These are phyloP conservation scores for Ianthella basta DNA, from an alignment of 37 sponge, comb jelly and placozoan genomes.

Conservation along the genomic window DNA sequence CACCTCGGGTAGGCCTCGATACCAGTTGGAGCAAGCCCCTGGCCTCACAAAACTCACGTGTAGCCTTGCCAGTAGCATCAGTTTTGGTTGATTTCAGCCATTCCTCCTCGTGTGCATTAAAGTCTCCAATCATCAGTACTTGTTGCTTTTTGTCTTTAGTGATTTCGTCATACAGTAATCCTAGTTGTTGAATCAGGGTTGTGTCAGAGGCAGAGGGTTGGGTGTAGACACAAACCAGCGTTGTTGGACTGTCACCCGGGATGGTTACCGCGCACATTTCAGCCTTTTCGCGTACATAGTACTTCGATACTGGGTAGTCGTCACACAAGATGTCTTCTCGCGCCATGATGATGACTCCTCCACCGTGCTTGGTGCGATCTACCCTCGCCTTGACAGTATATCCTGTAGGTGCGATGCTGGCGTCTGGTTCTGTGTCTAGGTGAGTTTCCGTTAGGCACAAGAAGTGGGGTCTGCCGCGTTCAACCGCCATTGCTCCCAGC, in stretches of 20 bases:
- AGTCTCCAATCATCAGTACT: conserved; percentile 6
- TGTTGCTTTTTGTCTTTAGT: not conserved
- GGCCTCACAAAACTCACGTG: conserved; percentile 14
- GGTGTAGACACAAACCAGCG: conserved; percentile 13
- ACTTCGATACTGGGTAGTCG: conserved; percentile 9
- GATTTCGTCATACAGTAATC: not conserved
- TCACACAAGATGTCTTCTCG: conserved; percentile 28
- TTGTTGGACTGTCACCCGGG: conserved; percentile 21
- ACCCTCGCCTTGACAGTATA: conserved; percentile 16
- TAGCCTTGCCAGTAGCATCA: conserved; percentile 24
- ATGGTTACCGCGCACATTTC: conserved; percentile 23
- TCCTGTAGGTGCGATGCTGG: not conserved
- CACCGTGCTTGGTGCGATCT: conserved; percentile 12
- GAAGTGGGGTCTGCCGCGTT: conserved; percentile 24
- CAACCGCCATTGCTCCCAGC: conserved; percentile 11
- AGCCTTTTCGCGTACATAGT: conserved; percentile 4
- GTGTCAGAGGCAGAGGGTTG: conserved; percentile 24
- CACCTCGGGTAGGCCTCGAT: conserved; percentile 11
- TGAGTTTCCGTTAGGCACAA: conserved; percentile 29
- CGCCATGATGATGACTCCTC: conserved; percentile 25
- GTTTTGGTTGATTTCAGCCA: conserved; percentile 23
- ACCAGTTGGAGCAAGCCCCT: conserved; percentile 15
- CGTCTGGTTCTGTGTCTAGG: conserved; percentile 7
- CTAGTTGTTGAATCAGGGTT: conserved; percentile 6
- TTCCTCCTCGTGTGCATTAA: conserved; percentile 22